These are phyloP conservation scores for Dorcus hopei DNA, from an alignment of 2,888 invertebrate genomes.

Conservation along the genomic window DNA sequence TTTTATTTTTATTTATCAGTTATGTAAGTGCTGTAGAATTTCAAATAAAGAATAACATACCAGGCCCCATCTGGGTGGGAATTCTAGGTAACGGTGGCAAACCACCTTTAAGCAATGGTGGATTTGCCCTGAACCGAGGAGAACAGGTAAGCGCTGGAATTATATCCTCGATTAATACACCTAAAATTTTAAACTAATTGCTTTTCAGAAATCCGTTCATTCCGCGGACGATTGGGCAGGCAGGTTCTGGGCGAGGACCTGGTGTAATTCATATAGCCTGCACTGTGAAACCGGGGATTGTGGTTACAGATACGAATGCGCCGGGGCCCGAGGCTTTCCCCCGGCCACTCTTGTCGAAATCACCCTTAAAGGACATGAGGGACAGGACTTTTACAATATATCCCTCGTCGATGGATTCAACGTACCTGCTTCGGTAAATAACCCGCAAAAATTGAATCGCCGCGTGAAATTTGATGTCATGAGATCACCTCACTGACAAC, in stretches of 20 bases:
- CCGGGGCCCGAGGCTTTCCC: constrained; percentile 43
- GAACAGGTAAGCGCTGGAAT: neutral
- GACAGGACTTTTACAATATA: constrained; percentile 48
- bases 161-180: constrained; percentile 1
- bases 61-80: neutral
- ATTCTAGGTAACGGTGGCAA: neutral
- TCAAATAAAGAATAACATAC: neutral
- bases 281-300: constrained; percentile 41
- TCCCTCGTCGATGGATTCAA: constrained; percentile 51
- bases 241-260: constrained; percentile 50
- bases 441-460: neutral
- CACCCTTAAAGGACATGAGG: constrained; percentile 38
- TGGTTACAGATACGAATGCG: constrained; percentile 39
- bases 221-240: constrained; percentile 45
- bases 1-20: too few relatives aligned
- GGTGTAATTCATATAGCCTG: constrained; percentile 36
- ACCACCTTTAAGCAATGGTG: neutral
- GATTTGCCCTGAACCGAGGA: neutral
- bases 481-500: too few relatives aligned
- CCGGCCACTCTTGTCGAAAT: constrained; percentile 49
- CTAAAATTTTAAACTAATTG: constrained; percentile 2
- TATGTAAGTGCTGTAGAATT: neutral
- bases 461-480: too few relatives aligned
- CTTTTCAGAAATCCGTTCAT: constrained; percentile 25
- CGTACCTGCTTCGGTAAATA: constrained; percentile 32